These are phyloP conservation scores for Calliphora vomitoria DNA, from an alignment of 2,888 invertebrate species.

Conservation along the genomic window DNA sequence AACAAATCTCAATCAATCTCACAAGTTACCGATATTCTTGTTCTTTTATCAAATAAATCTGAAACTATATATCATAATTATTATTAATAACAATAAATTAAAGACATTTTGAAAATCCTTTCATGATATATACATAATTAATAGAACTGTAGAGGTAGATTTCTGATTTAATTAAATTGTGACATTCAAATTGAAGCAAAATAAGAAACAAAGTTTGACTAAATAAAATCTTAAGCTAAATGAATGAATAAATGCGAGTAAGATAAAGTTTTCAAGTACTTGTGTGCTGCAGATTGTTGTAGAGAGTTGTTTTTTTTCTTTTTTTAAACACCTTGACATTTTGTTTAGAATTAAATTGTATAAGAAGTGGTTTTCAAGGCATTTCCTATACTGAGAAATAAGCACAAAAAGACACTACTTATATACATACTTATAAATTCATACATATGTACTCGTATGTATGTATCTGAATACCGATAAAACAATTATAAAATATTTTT, in stretches of 20 bases:
- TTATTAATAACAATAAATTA: no score
- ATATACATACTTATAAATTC: neutral
- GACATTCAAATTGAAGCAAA: slow-evolving; percentile 3
- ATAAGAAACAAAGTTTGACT: neutral
- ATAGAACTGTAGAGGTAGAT: neutral
- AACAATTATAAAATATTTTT: no score
- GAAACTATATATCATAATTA: no score
- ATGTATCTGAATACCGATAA: neutral
- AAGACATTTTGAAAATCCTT: no score
- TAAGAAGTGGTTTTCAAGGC: slow-evolving; percentile 65
- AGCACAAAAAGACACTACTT: slow-evolving; percentile 18
- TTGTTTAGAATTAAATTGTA: slow-evolving; percentile 59
- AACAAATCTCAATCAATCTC: no score
- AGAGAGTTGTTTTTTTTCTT: slow-evolving; percentile 39
- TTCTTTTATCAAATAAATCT: no score
- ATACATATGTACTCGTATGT: neutral
- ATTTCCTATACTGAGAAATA: slow-evolving; percentile 17
- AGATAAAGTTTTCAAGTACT: slow-evolving; percentile 49
- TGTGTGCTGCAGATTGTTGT: slow-evolving; percentile 25
- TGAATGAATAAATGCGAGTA: neutral
- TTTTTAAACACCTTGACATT: slow-evolving; percentile 66
- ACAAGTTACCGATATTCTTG: no score
- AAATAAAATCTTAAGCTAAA: slow-evolving; percentile 29
- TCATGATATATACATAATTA: no score
- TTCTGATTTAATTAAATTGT: slow-evolving; percentile 8